Evolutionary conservation across 2,113 vertebrate genomes (phyloP).

Genomic region (Nycticebus coucang): DNA sequence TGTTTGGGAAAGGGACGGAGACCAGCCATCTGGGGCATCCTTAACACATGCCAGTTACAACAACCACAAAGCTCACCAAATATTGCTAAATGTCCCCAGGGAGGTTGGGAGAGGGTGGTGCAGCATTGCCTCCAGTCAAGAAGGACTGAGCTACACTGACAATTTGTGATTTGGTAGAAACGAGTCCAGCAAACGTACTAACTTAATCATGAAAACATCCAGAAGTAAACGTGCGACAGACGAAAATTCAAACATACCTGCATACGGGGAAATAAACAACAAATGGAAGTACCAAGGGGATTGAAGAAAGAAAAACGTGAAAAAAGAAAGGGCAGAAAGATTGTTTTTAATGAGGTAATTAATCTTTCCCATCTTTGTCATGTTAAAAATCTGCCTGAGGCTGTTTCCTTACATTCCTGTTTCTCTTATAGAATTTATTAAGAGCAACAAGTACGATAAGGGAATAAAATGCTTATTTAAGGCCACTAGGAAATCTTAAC

Average conservation of each 20-base stretch:
- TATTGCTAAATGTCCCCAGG: neutral
- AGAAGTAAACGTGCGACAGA: neutral
- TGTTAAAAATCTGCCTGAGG: neutral
- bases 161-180: neutral
- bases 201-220: neutral
- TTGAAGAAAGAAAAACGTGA: neutral
- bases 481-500: neutral
- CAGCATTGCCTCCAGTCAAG: neutral
- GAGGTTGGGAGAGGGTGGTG: no score
- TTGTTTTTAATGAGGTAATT: neutral
- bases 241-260: neutral
- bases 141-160: neutral
- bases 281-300: neutral
- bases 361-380: neutral
- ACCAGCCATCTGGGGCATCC: neutral
- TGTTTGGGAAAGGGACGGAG: neutral
- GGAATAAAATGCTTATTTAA: neutral
- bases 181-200: neutral
- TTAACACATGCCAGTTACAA: neutral
- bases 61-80: neutral
- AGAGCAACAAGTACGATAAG: neutral
- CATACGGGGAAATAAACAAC: neutral
- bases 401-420: neutral
- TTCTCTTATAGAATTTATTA: no score
- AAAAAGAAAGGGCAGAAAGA: neutral